These are phyloP conservation scores for Trogon surrucura DNA, from an alignment of 2,113 vertebrate species.

Conservation along the genomic window DNA sequence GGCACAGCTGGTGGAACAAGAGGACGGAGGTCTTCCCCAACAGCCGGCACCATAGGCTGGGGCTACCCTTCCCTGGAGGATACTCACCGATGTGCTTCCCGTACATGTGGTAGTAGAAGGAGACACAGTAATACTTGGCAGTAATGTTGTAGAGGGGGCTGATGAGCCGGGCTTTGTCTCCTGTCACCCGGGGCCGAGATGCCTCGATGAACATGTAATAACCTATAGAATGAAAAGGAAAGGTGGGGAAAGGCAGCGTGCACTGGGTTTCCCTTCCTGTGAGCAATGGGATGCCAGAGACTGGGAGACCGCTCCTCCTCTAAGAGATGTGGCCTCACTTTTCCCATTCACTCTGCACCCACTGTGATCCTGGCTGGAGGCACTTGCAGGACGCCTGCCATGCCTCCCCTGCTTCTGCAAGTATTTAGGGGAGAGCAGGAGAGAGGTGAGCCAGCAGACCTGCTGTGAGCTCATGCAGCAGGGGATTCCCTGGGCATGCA, in stretches of 20 bases:
- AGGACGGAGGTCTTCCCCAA: background rate
- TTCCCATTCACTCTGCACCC: background rate
- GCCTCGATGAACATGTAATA: conserved; percentile 99
- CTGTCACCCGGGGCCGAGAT: conserved; percentile 84
- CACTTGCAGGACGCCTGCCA: fast-evolving
- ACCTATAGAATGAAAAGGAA: conserved; percentile 70
- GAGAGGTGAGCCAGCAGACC: background rate
- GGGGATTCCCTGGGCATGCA: background rate
- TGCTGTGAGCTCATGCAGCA: fast-evolving
- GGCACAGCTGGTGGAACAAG: background rate
- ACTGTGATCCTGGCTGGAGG: background rate
- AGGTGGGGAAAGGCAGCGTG: background rate
- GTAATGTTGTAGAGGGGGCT: conserved; percentile 95
- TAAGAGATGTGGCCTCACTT: background rate
- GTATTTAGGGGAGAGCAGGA: background rate
- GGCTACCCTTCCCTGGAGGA: background rate
- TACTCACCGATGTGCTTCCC: conserved; percentile 97
- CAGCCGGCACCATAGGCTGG: background rate
- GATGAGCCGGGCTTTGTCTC: conserved; percentile 91
- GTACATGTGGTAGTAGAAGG: conserved; percentile 99
- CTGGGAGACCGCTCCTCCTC: background rate
- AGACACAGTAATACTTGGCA: conserved; percentile 88
- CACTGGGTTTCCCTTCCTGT: background rate
- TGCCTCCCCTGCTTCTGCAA: background rate
- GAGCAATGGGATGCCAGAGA: fast-evolving